A percentile compares a stretch with the other conserved stretches of the same genome.
Conservation (phyloP, 1,140 invertebrate genomes). For the Trichonephila clavipes region DNA sequence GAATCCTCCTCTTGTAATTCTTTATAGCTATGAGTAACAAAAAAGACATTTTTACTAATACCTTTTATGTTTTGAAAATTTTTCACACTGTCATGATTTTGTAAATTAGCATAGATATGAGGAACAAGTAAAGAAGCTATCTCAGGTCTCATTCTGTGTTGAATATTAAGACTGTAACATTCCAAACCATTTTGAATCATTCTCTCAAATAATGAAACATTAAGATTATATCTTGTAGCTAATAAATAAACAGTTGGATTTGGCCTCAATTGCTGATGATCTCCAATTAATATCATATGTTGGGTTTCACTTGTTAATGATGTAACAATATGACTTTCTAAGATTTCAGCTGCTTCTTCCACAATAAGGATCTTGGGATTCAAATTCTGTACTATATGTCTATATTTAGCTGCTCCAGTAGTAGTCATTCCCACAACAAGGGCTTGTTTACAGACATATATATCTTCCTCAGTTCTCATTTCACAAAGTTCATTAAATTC, state of each 20-base stretch:
- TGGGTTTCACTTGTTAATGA: constrained; percentile 86
- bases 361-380: constrained; percentile 86
- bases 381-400: constrained; percentile 84
- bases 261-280: constrained; percentile 83
- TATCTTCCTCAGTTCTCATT: constrained; percentile 56
- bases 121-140: constrained; percentile 75
- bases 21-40: constrained; percentile 57
- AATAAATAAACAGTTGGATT: constrained; percentile 80
- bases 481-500: constrained; percentile 39
- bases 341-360: constrained; percentile 93
- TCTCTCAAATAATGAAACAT: constrained; percentile 80
- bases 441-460: constrained; percentile 24
- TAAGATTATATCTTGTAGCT: constrained; percentile 81
- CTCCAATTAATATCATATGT: constrained; percentile 91
- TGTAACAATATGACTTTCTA: constrained; percentile 88
- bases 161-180: constrained; percentile 68
- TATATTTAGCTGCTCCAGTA: constrained; percentile 87
- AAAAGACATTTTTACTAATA: constrained; percentile 72
- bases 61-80: constrained; percentile 64
- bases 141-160: constrained; percentile 77
- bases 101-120: constrained; percentile 75
- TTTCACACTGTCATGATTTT: constrained; percentile 59
- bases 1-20: constrained; percentile 47
- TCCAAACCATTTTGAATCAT: constrained; percentile 76
- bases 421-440: constrained; percentile 88